Evolutionary conservation across 2,113 vertebrate species (phyloP), one percentile per base, ranked within the genome.

Genomic region (Artemisiospiza belli): DNA sequence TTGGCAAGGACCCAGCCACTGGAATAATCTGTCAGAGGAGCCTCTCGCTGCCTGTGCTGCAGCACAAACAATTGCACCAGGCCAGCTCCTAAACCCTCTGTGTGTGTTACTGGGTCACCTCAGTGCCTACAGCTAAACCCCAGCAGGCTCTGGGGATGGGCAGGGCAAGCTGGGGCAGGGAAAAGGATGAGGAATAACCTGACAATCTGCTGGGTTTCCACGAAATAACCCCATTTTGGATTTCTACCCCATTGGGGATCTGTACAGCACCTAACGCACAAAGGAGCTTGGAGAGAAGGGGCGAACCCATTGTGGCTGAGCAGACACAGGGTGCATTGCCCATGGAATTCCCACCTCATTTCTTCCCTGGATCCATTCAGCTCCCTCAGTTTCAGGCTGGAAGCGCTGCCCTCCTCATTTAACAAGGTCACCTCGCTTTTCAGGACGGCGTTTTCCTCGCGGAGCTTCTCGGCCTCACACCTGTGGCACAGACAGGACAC

Each of bases 391-490:
- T 97, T 97, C 82, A 98, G 94, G 96, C 80, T 97, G 89, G 97
- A 97, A 68, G 97, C 62, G 0, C 90, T 97, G 9, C 97, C 97
- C 46, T 99, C 98, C 88, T 99, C 98, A 18, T 98, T 98, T 69
- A 99, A 79, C 5, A 95, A 90, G 39, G 97, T 95, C 31, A 99
- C 98, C 88, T 98, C 98, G 4, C 93, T 96, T 72, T 96, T 98
- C 74, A 99, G 98, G 49, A 98, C 3, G 12, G 97, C 21, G 31
- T 99, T 99, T 93, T 99, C 98, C 49, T 98, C 98, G 31, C 98
- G 96, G 37, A 99, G 98, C 78, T 97, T 98, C 93, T 98, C 95
- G 19, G 98, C 98, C 95, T 99, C 98, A 25, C 96, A 98, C 89
- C 99, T 99, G 90, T 5, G 81, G 84, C 77, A 80, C 8, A 95